phyloP scores from a whole-genome alignment of 2,888 invertebrate species.

The Lasioglossum oenotherae region DNA sequence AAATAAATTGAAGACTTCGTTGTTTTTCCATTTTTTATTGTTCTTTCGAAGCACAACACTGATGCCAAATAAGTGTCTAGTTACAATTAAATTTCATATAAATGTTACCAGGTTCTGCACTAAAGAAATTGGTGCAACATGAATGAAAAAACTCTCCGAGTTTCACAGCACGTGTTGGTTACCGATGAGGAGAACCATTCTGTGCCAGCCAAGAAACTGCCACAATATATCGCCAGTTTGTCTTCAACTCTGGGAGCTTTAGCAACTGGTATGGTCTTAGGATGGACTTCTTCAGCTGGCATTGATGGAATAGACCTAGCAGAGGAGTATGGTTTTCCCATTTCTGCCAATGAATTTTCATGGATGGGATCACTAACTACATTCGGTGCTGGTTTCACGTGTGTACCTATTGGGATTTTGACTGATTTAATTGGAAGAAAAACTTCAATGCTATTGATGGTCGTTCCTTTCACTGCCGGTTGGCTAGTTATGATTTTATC shows the following conservation, averaged over 20 bases:
- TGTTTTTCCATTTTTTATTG: neutral
- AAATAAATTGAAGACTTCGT: neutral
- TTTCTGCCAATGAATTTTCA: slow-evolving; percentile 86
- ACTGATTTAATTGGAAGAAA: slow-evolving; percentile 91
- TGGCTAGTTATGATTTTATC: slow-evolving; percentile 91
- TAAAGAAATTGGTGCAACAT: slow-evolving; percentile 25
- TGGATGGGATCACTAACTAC: slow-evolving; percentile 91
- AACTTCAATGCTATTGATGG: slow-evolving; percentile 88
- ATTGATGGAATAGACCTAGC: slow-evolving; percentile 76
- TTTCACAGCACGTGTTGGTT: slow-evolving; percentile 87
- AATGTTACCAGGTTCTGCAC: neutral
- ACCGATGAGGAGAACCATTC: slow-evolving; percentile 76
- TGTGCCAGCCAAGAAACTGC: slow-evolving; percentile 84
- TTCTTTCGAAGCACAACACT: neutral
- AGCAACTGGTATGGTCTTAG: slow-evolving; percentile 90
- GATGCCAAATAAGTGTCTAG: neutral
- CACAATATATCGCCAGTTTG: slow-evolving; percentile 89
- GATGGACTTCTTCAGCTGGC: slow-evolving; percentile 92
- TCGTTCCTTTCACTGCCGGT: slow-evolving; percentile 89
- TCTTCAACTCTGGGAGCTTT: slow-evolving; percentile 92
- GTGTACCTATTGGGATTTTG: slow-evolving; percentile 90
- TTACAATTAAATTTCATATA: neutral
- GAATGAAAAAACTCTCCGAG: slow-evolving; percentile 85
- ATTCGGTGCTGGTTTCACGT: slow-evolving; percentile 90
- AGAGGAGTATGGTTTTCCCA: slow-evolving; percentile 86